Evolutionary conservation across 2,113 vertebrate genomes (phyloP), one percentile per base, ranked within the genome.

Genomic region (Phylloscopus trochiloides): DNA sequence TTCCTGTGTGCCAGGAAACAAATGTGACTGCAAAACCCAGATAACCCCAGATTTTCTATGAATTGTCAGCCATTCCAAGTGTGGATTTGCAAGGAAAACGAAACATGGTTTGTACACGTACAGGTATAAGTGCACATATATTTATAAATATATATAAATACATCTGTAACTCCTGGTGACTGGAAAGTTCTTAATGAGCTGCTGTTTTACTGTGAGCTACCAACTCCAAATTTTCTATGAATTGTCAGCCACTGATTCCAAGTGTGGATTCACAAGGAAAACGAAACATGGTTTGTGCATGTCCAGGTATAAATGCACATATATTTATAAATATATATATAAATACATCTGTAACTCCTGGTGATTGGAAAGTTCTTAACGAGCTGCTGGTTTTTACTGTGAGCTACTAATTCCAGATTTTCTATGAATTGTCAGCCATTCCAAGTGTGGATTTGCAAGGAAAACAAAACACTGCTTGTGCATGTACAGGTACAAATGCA

Each of bases 1-100:
- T 68, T 45, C 9, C 4, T 6, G 34, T 8, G 38, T 43, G n/a
- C 22, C 34, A 67, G 43, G 50, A 34, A 65, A 25, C 14, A 54
- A 79, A 75, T 0, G 2, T 19, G 45, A 16, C 36, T 48, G 38
- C 31, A 75, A 52, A 40, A 6, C 3, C 0, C 18, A 59, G 16
- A 31, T 20, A 26, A 63, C 57, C 52, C 45, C 62, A 61, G 55
- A 32, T 59, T 77, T 61, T 74, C 42, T 25, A 0, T 38, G 59
- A 32, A 20, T 31, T 47, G 8, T 18, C 62, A 70, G 45, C n/a
- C 32, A 51, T 31, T 36, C 50, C 42, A 61, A 26, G 17, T 18
- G 15, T 52, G 31, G 6, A 7, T 43, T 40, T 5, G 0, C 13
- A 36, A 25, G 17, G 54, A 45, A 74, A 77, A 87, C 15, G 1